A percentile compares a stretch with the other conserved stretches of the same genome.
Conservation (phyloP, 2,888 invertebrate genomes). For the Teleogryllus oceanicus region DNA sequence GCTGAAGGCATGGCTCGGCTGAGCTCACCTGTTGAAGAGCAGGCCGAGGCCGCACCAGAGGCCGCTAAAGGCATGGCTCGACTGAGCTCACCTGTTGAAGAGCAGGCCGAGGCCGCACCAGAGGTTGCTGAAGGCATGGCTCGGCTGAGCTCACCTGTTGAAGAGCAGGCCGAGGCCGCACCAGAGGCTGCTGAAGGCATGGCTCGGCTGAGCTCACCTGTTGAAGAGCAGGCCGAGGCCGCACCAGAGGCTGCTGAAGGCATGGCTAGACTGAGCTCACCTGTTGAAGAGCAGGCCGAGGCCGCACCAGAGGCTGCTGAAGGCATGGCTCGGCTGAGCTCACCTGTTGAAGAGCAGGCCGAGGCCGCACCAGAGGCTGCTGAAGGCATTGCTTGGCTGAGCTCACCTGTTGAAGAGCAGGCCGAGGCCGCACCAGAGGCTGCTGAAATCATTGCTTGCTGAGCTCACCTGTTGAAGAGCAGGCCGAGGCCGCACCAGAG, state of each 20-base stretch:
- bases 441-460: constrained; percentile 57
- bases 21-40: constrained; percentile 50
- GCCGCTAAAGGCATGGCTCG: constrained; percentile 50
- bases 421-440: constrained; percentile 53
- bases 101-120: constrained; percentile 54
- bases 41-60: constrained; percentile 53
- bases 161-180: too few species aligned
- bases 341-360: too few species aligned
- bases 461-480: constrained; percentile 52
- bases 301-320: constrained; percentile 54
- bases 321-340: too few species aligned
- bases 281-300: too few species aligned
- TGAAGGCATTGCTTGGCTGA: too few species aligned
- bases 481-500: constrained; percentile 53
- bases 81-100: constrained; percentile 48
- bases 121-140: too few species aligned
- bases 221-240: constrained; percentile 53
- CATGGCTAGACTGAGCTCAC: too few species aligned
- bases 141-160: too few species aligned
- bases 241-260: constrained; percentile 32
- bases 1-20: too few species aligned
- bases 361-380: too few species aligned
- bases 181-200: too few species aligned
- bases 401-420: constrained; percentile 52
- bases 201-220: constrained; percentile 40